These are phyloP conservation scores for Coenonympha glycerion DNA, from an alignment of 2,888 invertebrate genomes.

Conservation along the genomic window DNA sequence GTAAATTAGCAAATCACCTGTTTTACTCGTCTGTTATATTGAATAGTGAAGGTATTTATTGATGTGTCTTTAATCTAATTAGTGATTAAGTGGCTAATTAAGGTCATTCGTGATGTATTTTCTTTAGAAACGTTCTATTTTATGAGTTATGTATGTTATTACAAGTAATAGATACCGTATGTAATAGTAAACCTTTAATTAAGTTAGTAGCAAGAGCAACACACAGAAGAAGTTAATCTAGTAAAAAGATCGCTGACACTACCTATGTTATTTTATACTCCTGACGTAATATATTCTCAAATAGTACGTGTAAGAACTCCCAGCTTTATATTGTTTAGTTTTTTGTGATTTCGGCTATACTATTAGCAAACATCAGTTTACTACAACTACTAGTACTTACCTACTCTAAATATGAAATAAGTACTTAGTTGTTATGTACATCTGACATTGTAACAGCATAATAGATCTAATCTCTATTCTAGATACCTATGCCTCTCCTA, in stretches of 20 bases:
- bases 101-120: not conserved
- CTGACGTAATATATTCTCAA: too few relatives aligned
- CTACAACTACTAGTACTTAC: too few relatives aligned
- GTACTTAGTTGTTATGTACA: too few relatives aligned
- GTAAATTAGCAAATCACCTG: not conserved
- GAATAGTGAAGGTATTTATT: not conserved
- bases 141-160: not conserved
- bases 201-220: conserved; percentile 17
- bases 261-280: not conserved
- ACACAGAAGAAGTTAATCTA: conserved; percentile 19
- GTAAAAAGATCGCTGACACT: conserved; percentile 17
- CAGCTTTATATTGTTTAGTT: too few relatives aligned
- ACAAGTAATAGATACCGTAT: not conserved
- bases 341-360: too few relatives aligned
- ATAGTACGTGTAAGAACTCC: too few relatives aligned
- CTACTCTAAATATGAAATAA: too few relatives aligned
- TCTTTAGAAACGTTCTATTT: not conserved
- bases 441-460: too few relatives aligned
- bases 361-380: too few relatives aligned
- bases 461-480: too few relatives aligned
- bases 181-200: conserved; percentile 11
- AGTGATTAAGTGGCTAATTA: not conserved
- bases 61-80: not conserved
- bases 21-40: not conserved
- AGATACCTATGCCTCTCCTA: not conserved